phyloP scores from a whole-genome alignment of 2,888 invertebrate species.

The Ashinkailepas kermadecensis region DNA sequence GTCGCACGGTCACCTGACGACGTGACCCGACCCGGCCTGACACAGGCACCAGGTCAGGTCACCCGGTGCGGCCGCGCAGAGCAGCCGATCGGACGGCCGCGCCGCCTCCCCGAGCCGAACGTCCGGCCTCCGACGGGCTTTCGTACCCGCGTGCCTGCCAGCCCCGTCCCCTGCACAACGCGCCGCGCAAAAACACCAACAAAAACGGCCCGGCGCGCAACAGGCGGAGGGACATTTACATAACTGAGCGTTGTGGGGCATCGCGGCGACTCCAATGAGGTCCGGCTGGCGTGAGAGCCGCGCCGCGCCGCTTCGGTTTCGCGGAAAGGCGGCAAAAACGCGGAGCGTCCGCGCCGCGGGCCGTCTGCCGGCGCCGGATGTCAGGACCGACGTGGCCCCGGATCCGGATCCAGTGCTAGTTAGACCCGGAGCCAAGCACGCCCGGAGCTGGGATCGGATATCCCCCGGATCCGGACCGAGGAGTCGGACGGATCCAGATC shows the following conservation, averaged over 20 bases:
- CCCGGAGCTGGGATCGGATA: too few relatives aligned
- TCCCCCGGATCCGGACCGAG: too few relatives aligned
- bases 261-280: background rate
- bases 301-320: background rate
- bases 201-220: background rate
- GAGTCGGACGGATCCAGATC: too few relatives aligned
- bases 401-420: too few relatives aligned
- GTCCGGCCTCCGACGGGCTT: background rate
- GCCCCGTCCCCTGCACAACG: background rate
- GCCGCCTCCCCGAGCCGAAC: background rate
- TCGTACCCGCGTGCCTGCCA: background rate
- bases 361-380: background rate
- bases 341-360: background rate
- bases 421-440: too few relatives aligned
- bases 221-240: background rate
- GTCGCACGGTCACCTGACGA: too few relatives aligned
- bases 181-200: background rate
- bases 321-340: slow-evolving; percentile 1
- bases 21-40: too few relatives aligned
- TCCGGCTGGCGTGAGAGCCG: background rate
- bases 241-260: background rate
- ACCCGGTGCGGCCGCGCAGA: too few relatives aligned
- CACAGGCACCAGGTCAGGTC: too few relatives aligned
- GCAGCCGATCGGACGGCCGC: background rate
- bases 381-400: too few relatives aligned